Conservation (phyloP, 2,888 invertebrate genomes). For the Lingula anatina region DNA sequence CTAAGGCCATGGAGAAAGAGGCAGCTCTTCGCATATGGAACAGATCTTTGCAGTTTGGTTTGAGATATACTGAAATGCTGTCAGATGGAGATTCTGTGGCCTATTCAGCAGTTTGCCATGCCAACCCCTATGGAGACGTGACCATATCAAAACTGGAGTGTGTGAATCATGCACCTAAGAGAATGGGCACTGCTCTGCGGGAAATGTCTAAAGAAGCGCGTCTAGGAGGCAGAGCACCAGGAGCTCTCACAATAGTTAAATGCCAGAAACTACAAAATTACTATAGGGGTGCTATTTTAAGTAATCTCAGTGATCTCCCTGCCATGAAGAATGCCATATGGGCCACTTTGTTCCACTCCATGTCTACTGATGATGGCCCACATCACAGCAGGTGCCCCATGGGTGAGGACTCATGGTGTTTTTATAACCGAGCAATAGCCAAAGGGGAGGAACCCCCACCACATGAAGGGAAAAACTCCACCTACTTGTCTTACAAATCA, state of each 20-base stretch:
- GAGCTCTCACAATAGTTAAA: slow-evolving; percentile 1
- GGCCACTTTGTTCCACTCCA: slow-evolving; percentile 7
- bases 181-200: slow-evolving; percentile 10
- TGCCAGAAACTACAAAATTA: slow-evolving; percentile 1
- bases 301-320: background rate
- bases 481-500: background rate
- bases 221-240: slow-evolving; percentile 4
- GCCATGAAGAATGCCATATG: slow-evolving; percentile 5
- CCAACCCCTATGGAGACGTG: slow-evolving; percentile 1
- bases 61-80: no score
- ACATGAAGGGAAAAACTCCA: background rate
- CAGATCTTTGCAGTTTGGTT: no score
- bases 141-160: slow-evolving; percentile 5
- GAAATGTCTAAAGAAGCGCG: slow-evolving; percentile 1
- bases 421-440: slow-evolving; percentile 1
- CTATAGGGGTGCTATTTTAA: slow-evolving; percentile 2
- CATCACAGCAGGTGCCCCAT: slow-evolving; percentile 3
- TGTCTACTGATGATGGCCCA: slow-evolving; percentile 4
- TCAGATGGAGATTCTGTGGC: no score
- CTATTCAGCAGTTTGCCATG: background rate
- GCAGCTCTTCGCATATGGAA: no score
- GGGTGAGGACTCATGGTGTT: slow-evolving; percentile 4
- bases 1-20: no score
- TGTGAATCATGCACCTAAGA: slow-evolving; percentile 6
- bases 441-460: background rate